A percentile compares a stretch with the other conserved stretches of the same genome.
Conservation (phyloP, 2,113 vertebrate genomes). For the Athene noctua region DNA sequence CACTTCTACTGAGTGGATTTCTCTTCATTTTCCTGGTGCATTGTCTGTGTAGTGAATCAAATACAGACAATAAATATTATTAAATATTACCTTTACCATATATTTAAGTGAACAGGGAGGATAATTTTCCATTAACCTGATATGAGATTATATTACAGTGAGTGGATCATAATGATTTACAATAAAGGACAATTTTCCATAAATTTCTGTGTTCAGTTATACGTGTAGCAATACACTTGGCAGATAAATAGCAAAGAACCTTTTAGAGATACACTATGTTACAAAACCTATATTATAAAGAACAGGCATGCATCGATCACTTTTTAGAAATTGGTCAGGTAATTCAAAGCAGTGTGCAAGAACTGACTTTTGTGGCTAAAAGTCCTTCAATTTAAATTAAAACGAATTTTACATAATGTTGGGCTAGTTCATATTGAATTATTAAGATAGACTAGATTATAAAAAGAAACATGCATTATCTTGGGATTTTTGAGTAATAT, state of each 20-base stretch:
- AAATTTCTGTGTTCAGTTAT: neutral
- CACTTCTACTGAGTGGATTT: neutral
- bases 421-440: neutral
- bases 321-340: neutral
- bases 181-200: neutral
- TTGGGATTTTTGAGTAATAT: neutral
- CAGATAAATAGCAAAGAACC: neutral
- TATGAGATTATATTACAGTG: neutral
- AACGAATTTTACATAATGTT: neutral
- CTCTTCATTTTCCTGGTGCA: neutral
- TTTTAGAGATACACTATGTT: neutral
- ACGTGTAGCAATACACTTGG: neutral
- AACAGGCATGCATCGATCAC: neutral
- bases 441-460: neutral
- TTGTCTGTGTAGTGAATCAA: neutral
- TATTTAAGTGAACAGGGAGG: slow-evolving; percentile 81
- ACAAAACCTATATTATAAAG: neutral
- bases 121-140: slow-evolving; percentile 81
- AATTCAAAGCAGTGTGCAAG: neutral
- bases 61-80: slow-evolving; percentile 77
- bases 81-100: slow-evolving; percentile 79
- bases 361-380: neutral
- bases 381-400: neutral
- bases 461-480: neutral
- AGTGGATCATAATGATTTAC: neutral